Evolutionary conservation across 2,797 vertebrate genomes (phyloP), one percentile per base, ranked within the genome.

Genomic region (Odontamblyopus rebecca): DNA sequence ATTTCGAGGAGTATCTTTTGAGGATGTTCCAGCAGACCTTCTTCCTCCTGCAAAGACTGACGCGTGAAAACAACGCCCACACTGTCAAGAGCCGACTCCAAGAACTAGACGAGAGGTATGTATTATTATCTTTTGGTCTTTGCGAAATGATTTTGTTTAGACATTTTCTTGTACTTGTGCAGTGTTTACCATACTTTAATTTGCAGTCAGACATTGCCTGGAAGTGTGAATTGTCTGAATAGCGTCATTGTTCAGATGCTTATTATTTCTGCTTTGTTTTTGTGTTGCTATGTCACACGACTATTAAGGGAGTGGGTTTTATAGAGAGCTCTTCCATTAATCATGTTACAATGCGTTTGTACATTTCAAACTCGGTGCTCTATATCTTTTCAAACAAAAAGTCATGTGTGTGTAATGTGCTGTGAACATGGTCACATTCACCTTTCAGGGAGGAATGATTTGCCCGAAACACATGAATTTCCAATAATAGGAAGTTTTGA

Each of bases 1-100:
- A 99, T 85, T 99, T 99, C 35, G 97, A 99, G 93, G 97, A 99
- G 82, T 99, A 98, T 84, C 93, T 99, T 84, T 93, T 99, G 68
- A 94, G 97, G 50, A 98, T 98, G 95, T 99, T 99, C 93, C 98
- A 99, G 93, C 98, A 99, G 92, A 98, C 98, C 3, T 99, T 99
- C 92, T 98, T 98, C 92, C 95, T 99, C 83, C 95, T 99, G 82
- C 98, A 99, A 92, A 96, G 95, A 93, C 95, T 99, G 83, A 94
- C 94, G 2, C 84, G 93, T 79, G 96, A 99, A 87, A 96, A 95
- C 86, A 98, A 98, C 0, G 95, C 95, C 65, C 96, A 97, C 71
- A 95, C 96, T 0, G 93, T 98, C 82, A 98, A 97, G 90, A 96
- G 90, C 84, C 94, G 96, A 27, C 93, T 99, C 5, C 96, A 98